A percentile compares a stretch with the other conserved stretches of the same genome.
Conservation (phyloP, 2,888 invertebrate species). For the Acrobasis suavella region DNA sequence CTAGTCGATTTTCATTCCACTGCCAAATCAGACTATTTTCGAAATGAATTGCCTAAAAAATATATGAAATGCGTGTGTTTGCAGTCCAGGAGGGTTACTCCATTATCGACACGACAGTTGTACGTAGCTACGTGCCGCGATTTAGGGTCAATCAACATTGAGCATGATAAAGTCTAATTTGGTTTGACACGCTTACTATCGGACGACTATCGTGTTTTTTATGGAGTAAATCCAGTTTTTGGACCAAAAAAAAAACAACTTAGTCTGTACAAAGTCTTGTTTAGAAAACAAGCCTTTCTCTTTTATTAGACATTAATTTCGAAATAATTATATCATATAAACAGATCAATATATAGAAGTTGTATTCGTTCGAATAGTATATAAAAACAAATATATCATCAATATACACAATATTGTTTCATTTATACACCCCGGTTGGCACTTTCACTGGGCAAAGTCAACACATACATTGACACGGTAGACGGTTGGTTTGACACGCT, state of each 20-base stretch:
- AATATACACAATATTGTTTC: conserved; percentile 10
- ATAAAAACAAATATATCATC: conserved; percentile 15
- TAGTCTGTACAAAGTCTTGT: background rate
- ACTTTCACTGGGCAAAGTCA: background rate
- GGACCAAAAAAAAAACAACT: background rate
- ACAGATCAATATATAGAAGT: conserved; percentile 17
- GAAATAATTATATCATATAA: background rate
- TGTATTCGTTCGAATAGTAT: conserved; percentile 15
- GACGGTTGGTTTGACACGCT: too few species aligned
- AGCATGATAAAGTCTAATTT: too few species aligned
- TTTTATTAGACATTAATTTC: background rate
- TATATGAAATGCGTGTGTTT: too few species aligned
- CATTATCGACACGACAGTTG: too few species aligned
- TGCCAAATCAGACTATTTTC: background rate
- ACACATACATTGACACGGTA: too few species aligned
- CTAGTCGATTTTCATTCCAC: background rate
- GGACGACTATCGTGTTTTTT: too few species aligned
- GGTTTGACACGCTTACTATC: too few species aligned
- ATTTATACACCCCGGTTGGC: conserved; percentile 4
- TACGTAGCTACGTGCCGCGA: too few species aligned
- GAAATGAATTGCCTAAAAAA: background rate
- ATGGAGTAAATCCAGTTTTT: background rate
- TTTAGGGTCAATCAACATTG: too few species aligned
- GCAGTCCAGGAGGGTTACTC: too few species aligned
- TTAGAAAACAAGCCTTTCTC: background rate